A percentile compares a stretch with the other conserved stretches of the same genome.
Evolutionary conservation across 1,140 invertebrate species (phyloP).

Genomic region (Nomia melanderi): DNA sequence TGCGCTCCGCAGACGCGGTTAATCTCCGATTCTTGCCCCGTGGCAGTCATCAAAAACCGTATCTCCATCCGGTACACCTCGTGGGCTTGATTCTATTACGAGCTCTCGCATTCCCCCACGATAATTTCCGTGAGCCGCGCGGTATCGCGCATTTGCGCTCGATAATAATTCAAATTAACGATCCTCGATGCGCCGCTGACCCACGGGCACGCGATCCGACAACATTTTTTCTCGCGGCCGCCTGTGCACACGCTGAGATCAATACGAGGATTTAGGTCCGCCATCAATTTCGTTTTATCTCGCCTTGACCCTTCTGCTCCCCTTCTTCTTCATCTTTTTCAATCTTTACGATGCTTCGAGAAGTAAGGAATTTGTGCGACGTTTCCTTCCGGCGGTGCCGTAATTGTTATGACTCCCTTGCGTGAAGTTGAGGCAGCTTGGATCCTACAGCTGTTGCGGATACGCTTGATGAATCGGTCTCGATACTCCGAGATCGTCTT

Average conservation of each 20-base stretch:
- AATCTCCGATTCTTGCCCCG: slow-evolving; percentile 28
- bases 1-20: slow-evolving; percentile 26
- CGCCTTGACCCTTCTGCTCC: slow-evolving; percentile 29
- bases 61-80: not conserved
- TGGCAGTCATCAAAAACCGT: not conserved
- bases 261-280: slow-evolving; percentile 39
- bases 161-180: slow-evolving; percentile 45
- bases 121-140: slow-evolving; percentile 12
- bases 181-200: slow-evolving; percentile 9
- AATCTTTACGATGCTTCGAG: slow-evolving; percentile 30
- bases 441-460: not conserved
- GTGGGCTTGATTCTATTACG: slow-evolving; percentile 20
- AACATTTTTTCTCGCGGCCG: slow-evolving; percentile 13
- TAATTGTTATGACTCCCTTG: slow-evolving; percentile 27
- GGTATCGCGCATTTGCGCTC: slow-evolving; percentile 6
- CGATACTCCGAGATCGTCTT: not conserved
- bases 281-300: slow-evolving; percentile 45
- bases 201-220: slow-evolving; percentile 20
- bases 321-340: slow-evolving; percentile 17
- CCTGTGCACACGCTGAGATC: slow-evolving; percentile 4
- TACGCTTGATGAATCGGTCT: not conserved
- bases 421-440: not conserved
- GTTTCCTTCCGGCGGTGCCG: slow-evolving; percentile 42
- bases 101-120: not conserved
- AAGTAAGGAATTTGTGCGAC: slow-evolving; percentile 38